phyloP scores from a whole-genome alignment of 2,797 vertebrate species.

The Euthynnus affinis region DNA sequence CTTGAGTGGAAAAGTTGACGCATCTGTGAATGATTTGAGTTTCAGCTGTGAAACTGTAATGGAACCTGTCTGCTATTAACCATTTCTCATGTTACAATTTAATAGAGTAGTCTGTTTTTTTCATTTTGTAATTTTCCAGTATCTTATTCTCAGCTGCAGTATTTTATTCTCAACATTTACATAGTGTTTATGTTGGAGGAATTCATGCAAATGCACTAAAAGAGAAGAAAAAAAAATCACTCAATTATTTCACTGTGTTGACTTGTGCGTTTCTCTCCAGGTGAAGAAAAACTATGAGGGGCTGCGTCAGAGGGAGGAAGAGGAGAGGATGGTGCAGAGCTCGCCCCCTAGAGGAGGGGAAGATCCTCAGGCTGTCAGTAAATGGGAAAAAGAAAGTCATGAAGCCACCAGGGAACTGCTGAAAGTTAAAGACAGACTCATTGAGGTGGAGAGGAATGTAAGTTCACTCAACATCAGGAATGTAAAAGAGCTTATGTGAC shows the following conservation, averaged over 20 bases:
- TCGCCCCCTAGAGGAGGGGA: slow-evolving; percentile 90
- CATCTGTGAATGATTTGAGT: neutral
- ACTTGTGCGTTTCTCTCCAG: slow-evolving; percentile 74
- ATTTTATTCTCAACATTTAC: neutral
- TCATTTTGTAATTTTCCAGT: neutral
- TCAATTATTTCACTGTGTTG: neutral
- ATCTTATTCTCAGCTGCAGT: neutral
- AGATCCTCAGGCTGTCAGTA: slow-evolving; percentile 86
- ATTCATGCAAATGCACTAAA: neutral
- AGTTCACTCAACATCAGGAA: slow-evolving; percentile 67
- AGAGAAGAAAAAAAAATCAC: neutral
- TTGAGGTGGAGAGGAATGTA: slow-evolving; percentile 98
- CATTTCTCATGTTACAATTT: neutral
- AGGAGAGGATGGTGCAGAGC: slow-evolving; percentile 94
- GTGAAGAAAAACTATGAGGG: slow-evolving; percentile 99
- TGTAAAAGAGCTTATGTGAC: neutral
- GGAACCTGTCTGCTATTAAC: neutral
- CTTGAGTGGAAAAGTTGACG: slow-evolving; percentile 13
- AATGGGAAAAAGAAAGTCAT: slow-evolving; percentile 97
- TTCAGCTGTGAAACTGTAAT: slow-evolving; percentile 19
- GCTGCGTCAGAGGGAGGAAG: slow-evolving; percentile 96
- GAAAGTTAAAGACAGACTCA: slow-evolving; percentile 97
- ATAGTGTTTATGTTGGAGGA: neutral
- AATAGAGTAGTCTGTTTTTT: neutral
- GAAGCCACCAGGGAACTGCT: slow-evolving; percentile 96